Percentiles rank a stretch among this genome's conserved stretches.
These are phyloP conservation scores for Pinna nobilis DNA, from an alignment of 1,140 invertebrate genomes.

Conservation along the genomic window DNA sequence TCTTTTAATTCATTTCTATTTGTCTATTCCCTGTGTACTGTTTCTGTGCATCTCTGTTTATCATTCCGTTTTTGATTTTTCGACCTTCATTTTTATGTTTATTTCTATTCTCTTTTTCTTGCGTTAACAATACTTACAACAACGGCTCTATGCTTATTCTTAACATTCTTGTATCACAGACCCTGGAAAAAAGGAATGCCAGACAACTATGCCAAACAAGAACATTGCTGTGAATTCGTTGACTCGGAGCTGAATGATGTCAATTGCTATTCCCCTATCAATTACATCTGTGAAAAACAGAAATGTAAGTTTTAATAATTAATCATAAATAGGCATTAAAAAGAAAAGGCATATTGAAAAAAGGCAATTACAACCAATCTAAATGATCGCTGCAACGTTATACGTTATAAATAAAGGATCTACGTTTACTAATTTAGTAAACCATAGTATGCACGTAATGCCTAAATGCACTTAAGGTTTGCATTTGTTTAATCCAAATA, in stretches of 20 bases:
- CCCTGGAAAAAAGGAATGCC: conserved; percentile 40
- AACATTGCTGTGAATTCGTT: conserved; percentile 44
- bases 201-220: conserved; percentile 29
- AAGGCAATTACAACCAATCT: no score
- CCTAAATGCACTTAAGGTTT: no score
- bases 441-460: neutral
- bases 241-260: conserved; percentile 36
- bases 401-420: neutral
- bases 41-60: no score
- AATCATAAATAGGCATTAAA: neutral
- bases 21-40: no score
- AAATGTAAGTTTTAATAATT: conserved; percentile 32
- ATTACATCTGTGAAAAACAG: conserved; percentile 42
- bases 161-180: conserved; percentile 14
- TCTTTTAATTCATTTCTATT: no score
- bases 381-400: neutral
- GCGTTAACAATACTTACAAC: no score
- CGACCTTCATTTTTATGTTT: neutral
- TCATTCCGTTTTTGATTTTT: neutral
- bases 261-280: conserved; percentile 30
- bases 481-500: no score
- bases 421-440: neutral
- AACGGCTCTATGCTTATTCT: neutral
- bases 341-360: neutral
- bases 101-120: no score